phyloP scores from a whole-genome alignment of 2,797 vertebrate species.

The Choloepus didactylus region DNA sequence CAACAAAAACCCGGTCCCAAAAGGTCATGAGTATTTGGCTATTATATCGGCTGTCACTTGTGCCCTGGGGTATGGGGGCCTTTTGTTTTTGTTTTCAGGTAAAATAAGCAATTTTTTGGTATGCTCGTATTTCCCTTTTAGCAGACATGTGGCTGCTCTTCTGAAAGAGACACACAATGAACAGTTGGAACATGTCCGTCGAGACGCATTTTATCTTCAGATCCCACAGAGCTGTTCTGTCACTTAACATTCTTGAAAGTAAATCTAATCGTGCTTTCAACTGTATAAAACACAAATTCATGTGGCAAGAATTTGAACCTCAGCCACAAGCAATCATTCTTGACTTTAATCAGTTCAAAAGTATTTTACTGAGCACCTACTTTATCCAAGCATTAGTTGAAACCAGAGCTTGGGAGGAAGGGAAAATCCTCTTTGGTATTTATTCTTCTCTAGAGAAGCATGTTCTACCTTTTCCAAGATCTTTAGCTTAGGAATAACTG shows the following conservation, averaged over 20 bases:
- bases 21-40: conserved; percentile 62
- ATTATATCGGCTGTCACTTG: conserved; percentile 83
- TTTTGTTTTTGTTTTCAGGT: conserved; percentile 56
- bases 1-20: conserved; percentile 73
- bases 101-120: conserved; percentile 68
- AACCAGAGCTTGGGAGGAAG: not conserved
- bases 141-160: not conserved
- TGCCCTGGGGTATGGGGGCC: conserved; percentile 67
- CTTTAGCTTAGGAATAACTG: not conserved
- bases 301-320: not conserved
- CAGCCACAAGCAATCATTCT: not conserved
- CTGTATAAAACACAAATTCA: not conserved
- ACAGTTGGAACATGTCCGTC: not conserved
- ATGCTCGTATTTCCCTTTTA: not conserved
- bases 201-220: not conserved
- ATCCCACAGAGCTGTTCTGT: not conserved
- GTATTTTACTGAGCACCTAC: not conserved
- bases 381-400: not conserved
- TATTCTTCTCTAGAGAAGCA: not conserved
- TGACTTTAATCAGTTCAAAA: not conserved
- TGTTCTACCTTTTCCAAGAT: not conserved
- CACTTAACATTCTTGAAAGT: not conserved
- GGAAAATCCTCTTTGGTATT: not conserved
- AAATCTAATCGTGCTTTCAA: not conserved
- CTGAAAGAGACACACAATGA: conserved; percentile 33